Evolutionary conservation across 2,113 vertebrate genomes (phyloP).

Genomic region (Serinus canaria): DNA sequence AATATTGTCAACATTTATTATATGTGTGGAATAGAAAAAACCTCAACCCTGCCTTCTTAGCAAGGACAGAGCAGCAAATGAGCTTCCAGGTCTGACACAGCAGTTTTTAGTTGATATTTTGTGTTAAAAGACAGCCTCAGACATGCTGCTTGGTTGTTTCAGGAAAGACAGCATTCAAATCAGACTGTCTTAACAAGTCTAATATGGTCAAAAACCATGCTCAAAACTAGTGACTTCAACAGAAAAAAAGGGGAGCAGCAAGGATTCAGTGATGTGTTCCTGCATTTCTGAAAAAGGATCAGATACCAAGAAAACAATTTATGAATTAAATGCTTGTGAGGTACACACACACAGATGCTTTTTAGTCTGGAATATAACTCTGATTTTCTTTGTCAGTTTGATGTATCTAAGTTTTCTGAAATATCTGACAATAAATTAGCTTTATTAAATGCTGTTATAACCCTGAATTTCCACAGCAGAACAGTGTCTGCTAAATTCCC

Average conservation of each 20-base stretch:
- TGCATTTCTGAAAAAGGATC: background rate
- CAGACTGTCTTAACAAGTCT: background rate
- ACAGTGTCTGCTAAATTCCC: background rate
- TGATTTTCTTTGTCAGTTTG: background rate
- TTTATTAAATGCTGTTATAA: background rate
- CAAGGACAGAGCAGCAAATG: constrained; percentile 29
- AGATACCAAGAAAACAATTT: background rate
- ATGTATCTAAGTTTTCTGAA: background rate
- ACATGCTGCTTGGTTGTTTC: background rate
- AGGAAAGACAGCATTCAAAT: background rate
- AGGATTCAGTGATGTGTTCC: background rate
- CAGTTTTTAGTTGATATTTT: background rate
- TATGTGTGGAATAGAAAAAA: background rate
- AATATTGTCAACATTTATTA: constrained; percentile 55
- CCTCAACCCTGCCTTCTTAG: background rate
- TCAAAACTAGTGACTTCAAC: background rate
- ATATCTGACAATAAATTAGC: background rate
- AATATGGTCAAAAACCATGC: background rate
- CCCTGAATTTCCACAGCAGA: background rate
- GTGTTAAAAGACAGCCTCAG: background rate
- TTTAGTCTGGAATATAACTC: background rate
- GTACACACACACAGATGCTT: background rate
- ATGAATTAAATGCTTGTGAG: background rate
- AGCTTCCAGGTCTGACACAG: background rate
- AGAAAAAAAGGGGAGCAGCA: background rate